phyloP scores from a whole-genome alignment of 2,888 invertebrate species.

The Ctenicera cuprea region DNA sequence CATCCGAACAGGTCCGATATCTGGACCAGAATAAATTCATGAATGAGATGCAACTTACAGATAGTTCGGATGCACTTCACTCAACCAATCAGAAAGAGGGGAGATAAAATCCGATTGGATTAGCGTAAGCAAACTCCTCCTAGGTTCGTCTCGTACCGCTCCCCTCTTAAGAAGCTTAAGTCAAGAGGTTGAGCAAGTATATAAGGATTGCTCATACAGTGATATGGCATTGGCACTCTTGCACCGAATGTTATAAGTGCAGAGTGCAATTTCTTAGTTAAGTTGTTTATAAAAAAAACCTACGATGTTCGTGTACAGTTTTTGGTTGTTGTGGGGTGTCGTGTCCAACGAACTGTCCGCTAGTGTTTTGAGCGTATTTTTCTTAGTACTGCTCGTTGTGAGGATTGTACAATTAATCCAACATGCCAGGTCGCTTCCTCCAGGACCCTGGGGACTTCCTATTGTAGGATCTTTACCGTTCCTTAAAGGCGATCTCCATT shows the following conservation, averaged over 20 bases:
- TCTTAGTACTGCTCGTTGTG: constrained; percentile 71
- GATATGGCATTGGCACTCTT: constrained; percentile 63
- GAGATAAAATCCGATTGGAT: constrained; percentile 48
- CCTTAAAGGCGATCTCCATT: constrained; percentile 85
- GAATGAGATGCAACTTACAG: constrained; percentile 58
- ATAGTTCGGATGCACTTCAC: constrained; percentile 52
- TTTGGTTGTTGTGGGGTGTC: constrained; percentile 72
- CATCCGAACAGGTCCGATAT: constrained; percentile 47
- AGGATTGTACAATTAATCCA: constrained; percentile 67
- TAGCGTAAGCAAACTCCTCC: constrained; percentile 53
- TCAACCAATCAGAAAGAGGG: constrained; percentile 54
- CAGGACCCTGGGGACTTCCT: constrained; percentile 92
- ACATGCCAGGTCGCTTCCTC: constrained; percentile 79
- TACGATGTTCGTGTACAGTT: constrained; percentile 75
- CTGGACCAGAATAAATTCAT: constrained; percentile 55
- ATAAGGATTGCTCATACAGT: constrained; percentile 61
- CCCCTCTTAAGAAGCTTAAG: constrained; percentile 60
- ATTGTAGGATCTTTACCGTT: constrained; percentile 89
- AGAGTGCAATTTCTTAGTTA: constrained; percentile 38
- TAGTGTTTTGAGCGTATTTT: constrained; percentile 74
- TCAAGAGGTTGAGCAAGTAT: constrained; percentile 62
- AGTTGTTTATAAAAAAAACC: constrained; percentile 19
- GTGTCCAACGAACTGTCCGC: constrained; percentile 65
- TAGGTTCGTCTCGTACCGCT: constrained; percentile 54
- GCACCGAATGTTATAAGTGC: constrained; percentile 55